Evolutionary conservation across 2,797 vertebrate species (phyloP), one percentile per base, ranked within the genome.

Genomic region (Macrochelys suwanniensis): DNA sequence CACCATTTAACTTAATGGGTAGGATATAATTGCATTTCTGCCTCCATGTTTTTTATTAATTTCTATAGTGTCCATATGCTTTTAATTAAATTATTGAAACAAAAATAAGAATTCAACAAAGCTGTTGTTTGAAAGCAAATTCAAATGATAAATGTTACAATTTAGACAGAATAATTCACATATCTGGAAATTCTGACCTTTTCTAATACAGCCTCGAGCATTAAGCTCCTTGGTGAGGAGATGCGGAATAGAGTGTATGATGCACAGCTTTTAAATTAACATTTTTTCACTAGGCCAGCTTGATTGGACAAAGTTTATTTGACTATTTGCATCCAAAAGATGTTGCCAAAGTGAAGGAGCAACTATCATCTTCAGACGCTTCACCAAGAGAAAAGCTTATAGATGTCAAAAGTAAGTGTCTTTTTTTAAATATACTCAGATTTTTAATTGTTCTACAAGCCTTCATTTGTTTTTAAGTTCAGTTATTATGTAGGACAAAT

Each of bases 321-420:
- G 99, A 99, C 98, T 99, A 99, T 93, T 98, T 99, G 83, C 99
- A 99, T 97, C 99, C 99, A 53, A 99, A 99, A 97, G 99, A 99
- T 97, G 99, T 99, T 92, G 99, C 99, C 89, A 99, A 99, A 99
- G 99, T 99, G 79, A 99, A 99, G 97, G 99, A 99, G 95, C 99
- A 99, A 92, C 99, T 99, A 84, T 99, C 99, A 2, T 99, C 99
- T 74, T 99, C 99, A 1, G 99, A 99, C 59, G 85, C 98, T 79
- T 99, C 98, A 12, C 99, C 99, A 10, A 98, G 99, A 77, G 99
- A 99, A 97, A 99, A 99, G 65, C 98, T 99, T 26, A 97, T 99
- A 84, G 99, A 99, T 96, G 98, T 99, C 96, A 99, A 99, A 99
- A 99, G 99, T 99, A 98, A 99, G 98, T 92, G 26, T 12, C 9